A percentile compares a stretch with the other conserved stretches of the same genome.
Conservation (phyloP, 2,797 vertebrate genomes). For the Pangasius sanitwongsei region DNA sequence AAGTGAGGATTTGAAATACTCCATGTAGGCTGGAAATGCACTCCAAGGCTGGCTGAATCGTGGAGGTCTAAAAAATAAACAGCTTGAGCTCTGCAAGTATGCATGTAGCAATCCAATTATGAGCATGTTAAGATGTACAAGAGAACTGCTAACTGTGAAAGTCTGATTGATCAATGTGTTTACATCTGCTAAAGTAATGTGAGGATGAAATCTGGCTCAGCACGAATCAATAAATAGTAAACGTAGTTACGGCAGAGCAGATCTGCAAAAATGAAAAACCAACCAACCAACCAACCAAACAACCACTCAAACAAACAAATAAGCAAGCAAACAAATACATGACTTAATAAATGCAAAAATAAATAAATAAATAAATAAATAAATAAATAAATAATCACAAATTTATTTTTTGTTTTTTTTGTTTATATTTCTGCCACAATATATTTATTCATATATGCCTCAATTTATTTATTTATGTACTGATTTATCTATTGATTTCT, state of each 20-base stretch:
- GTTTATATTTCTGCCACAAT: neutral
- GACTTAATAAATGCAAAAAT: too few relatives aligned
- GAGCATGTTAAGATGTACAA: neutral
- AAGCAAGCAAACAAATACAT: too few relatives aligned
- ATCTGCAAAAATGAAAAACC: neutral
- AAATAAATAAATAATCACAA: neutral
- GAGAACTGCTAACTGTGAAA: neutral
- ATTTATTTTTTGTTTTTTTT: neutral
- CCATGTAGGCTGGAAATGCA: neutral
- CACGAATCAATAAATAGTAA: neutral
- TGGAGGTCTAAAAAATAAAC: neutral
- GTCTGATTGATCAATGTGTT: conserved; percentile 3
- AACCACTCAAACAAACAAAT: too few relatives aligned
- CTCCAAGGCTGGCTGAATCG: neutral
- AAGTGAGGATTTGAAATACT: neutral
- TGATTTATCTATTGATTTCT: neutral
- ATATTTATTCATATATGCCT: neutral
- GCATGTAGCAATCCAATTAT: neutral
- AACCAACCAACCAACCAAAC: too few relatives aligned
- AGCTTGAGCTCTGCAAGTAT: neutral
- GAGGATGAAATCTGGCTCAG: neutral
- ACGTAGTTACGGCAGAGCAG: neutral
- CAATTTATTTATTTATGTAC: neutral
- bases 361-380: neutral
- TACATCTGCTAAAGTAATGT: conserved; percentile 4